Evolutionary conservation across 2,113 vertebrate species (phyloP), one percentile per base, ranked within the genome.

Genomic region (Leucosticte australis): DNA sequence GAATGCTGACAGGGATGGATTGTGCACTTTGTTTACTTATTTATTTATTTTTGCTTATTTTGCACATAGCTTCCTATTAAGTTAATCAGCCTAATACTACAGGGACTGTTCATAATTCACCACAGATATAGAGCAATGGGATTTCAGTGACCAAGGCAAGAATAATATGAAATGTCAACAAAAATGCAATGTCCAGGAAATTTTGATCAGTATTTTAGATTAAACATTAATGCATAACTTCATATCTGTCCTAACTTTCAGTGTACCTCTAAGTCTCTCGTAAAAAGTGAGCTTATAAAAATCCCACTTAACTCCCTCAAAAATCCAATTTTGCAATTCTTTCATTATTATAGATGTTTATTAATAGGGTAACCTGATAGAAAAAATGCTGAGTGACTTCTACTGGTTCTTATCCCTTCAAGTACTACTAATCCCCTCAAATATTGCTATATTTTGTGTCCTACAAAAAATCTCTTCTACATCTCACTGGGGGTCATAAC

Each of bases 1-100:
- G 68, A 94, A 74, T 68, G 86, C 91, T 97, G 94, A 92, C 87
- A 75, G 74, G 65, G 73, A 89, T 83, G 68, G 80, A 95, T 93
- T 90, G 83, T 73, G 62, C 49, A 87, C 62, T 94, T 92, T 37
- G 47, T 37, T 94, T 75, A 82, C 10, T 74, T 94, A 76, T 91
- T 94, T 94, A 76, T 92, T 94, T 95, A 67, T 76, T 94, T 94
- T 69, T 91, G 95, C 91, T 95, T 94, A 89, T 95, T 95, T 94
- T 95, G 92, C 93, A 96, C 92, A 94, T 60, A 89, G 77, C 28
- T 87, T 81, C 62, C 91, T 79, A 63, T 95, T 97, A 92, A 91
- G 62, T 87, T 96, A 95, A 97, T 95, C 92, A 92, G 77, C 50
- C 44, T 71, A 89, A 90, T 82, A 41, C 91, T 60, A 69, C 53